Percentiles rank a stretch among this genome's conserved stretches.
phyloP scores from a whole-genome alignment of 2,888 invertebrate species.

The Masnerella sp. region DNA sequence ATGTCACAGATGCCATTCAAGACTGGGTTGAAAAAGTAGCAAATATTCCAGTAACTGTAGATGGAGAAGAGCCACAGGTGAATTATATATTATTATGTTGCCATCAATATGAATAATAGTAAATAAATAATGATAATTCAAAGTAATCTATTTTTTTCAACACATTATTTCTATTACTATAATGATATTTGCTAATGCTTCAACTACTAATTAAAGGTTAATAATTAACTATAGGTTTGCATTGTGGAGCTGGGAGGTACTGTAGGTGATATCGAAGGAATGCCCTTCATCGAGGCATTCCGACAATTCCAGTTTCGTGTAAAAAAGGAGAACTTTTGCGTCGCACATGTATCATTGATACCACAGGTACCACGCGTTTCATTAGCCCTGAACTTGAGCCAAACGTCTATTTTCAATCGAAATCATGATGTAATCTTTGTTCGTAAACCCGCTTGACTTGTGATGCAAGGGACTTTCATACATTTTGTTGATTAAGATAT shows the following conservation, averaged over 20 bases:
- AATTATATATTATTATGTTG: slow-evolving; percentile 58
- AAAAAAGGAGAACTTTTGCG: slow-evolving; percentile 95
- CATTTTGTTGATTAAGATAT: slow-evolving; percentile 10
- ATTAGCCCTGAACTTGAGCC: slow-evolving; percentile 62
- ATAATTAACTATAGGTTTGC: slow-evolving; percentile 81
- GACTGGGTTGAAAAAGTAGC: slow-evolving; percentile 98
- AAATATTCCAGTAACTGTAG: slow-evolving; percentile 86
- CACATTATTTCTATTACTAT: too few relatives aligned
- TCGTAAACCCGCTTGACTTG: slow-evolving; percentile 16
- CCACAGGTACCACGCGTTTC: slow-evolving; percentile 84
- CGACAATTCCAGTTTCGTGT: slow-evolving; percentile 97
- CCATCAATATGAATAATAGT: too few relatives aligned
- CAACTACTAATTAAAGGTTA: not conserved
- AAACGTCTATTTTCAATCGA: slow-evolving; percentile 62
- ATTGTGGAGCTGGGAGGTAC: slow-evolving; percentile 98
- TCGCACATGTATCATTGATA: slow-evolving; percentile 97
- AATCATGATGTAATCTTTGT: slow-evolving; percentile 46
- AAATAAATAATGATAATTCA: slow-evolving; percentile 1
- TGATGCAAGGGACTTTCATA: slow-evolving; percentile 21
- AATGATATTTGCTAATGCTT: too few relatives aligned
- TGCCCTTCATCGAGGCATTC: slow-evolving; percentile 99
- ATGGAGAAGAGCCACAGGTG: slow-evolving; percentile 83
- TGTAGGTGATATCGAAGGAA: slow-evolving; percentile 99
- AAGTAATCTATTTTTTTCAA: too few relatives aligned
- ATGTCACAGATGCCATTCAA: slow-evolving; percentile 98